Evolutionary conservation across 2,797 vertebrate genomes (phyloP).

Genomic region (Acomys russatus): DNA sequence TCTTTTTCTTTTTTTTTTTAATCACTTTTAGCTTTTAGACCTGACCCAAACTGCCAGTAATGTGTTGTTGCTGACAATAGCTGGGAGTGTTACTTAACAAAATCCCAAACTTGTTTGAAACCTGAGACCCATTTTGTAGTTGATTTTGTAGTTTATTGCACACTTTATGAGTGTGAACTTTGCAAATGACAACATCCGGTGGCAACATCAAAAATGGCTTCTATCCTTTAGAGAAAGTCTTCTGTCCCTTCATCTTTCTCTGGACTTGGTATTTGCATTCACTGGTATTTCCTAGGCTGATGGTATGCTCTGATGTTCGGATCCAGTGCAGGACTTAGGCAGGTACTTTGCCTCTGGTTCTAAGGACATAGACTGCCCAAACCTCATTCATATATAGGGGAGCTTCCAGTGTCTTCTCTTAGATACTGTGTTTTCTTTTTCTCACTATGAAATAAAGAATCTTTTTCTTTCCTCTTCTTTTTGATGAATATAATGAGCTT

Average conservation of each 20-base stretch:
- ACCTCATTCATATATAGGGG: accelerated
- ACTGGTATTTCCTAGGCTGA: neutral
- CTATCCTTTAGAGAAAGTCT: neutral
- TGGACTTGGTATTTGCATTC: neutral
- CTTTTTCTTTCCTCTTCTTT: neutral
- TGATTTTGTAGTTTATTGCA: neutral
- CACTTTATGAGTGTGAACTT: neutral
- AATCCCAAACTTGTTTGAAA: neutral
- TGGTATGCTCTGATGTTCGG: neutral
- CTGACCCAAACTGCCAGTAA: neutral
- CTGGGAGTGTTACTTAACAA: neutral
- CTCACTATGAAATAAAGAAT: neutral
- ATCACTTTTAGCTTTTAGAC: neutral
- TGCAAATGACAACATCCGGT: too few species aligned
- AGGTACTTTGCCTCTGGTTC: neutral
- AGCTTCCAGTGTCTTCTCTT: neutral
- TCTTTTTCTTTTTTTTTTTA: too few species aligned
- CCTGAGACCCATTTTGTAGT: too few species aligned
- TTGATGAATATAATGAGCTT: neutral
- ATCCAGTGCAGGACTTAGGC: neutral
- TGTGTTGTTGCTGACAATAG: neutral
- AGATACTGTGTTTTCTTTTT: neutral
- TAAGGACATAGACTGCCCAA: neutral
- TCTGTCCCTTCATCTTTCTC: neutral
- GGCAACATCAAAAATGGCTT: neutral